Conservation (phyloP, 2,113 vertebrate species). For the Ameiurus melas region DNA sequence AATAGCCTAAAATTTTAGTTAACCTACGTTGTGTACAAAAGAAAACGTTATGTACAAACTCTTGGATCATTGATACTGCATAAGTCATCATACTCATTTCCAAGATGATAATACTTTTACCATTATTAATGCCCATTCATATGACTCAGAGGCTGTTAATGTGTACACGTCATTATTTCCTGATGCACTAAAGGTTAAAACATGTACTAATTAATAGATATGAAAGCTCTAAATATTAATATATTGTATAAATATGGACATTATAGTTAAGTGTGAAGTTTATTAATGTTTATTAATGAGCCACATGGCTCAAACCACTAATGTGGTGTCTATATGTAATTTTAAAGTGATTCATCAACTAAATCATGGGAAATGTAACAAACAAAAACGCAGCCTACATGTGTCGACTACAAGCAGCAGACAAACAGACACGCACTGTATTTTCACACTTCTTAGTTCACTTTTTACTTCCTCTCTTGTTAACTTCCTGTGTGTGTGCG, state of each 20-base stretch:
- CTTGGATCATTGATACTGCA: neutral
- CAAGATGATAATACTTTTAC: neutral
- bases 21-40: neutral
- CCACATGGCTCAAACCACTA: neutral
- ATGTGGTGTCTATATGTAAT: neutral
- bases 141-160: neutral
- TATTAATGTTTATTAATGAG: neutral
- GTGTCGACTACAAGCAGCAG: neutral
- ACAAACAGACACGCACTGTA: conserved; percentile 14
- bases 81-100: neutral
- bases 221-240: neutral
- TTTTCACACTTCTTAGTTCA: conserved; percentile 44
- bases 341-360: neutral
- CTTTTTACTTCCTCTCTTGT: conserved; percentile 59
- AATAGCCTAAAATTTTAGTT: neutral
- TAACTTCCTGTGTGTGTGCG: conserved; percentile 67
- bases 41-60: too few relatives aligned
- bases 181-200: neutral
- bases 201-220: neutral
- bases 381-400: neutral
- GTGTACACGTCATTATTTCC: neutral
- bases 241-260: neutral
- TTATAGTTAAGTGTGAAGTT: neutral
- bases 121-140: neutral
- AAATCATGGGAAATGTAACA: neutral